Percentiles rank a stretch among this genome's conserved stretches.
Evolutionary conservation across 1,140 invertebrate genomes (phyloP).

Genomic region (Drosophila dunni): DNA sequence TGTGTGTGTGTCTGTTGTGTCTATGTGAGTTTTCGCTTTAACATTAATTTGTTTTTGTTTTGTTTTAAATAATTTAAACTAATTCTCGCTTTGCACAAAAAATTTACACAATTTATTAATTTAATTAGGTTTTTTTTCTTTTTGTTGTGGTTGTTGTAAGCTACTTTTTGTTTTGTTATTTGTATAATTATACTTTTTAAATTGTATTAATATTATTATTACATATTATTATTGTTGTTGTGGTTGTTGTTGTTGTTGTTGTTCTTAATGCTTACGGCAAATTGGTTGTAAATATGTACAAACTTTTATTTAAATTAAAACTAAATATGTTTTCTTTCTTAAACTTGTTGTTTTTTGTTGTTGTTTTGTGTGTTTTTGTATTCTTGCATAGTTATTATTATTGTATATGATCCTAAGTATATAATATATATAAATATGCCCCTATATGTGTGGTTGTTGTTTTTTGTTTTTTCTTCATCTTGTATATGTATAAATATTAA

Average conservation of each 20-base stretch:
- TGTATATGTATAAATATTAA: conserved; percentile 82
- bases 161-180: conserved; percentile 23
- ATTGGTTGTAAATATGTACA: conserved; percentile 81
- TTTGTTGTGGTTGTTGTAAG: conserved; percentile 51
- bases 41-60: conserved; percentile 46
- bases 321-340: conserved; percentile 49
- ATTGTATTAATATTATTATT: conserved; percentile 33
- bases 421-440: conserved; percentile 69
- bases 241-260: conserved; percentile 52
- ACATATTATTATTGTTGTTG: conserved; percentile 34
- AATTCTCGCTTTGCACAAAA: conserved; percentile 75
- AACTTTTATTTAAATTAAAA: conserved; percentile 68
- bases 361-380: conserved; percentile 45
- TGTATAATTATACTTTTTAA: conserved; percentile 40
- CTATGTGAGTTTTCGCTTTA: conserved; percentile 41
- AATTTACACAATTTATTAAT: conserved; percentile 83
- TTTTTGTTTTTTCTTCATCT: conserved; percentile 39
- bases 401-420: conserved; percentile 65
- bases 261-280: conserved; percentile 58
- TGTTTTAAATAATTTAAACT: conserved; percentile 76
- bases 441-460: conserved; percentile 59
- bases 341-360: conserved; percentile 22
- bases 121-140: conserved; percentile 56
- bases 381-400: conserved; percentile 22
- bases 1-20: conserved; percentile 45